A percentile compares a stretch with the other conserved stretches of the same genome.
phyloP scores from a whole-genome alignment of 2,113 vertebrate species.

The Clarias macrocephalus region DNA sequence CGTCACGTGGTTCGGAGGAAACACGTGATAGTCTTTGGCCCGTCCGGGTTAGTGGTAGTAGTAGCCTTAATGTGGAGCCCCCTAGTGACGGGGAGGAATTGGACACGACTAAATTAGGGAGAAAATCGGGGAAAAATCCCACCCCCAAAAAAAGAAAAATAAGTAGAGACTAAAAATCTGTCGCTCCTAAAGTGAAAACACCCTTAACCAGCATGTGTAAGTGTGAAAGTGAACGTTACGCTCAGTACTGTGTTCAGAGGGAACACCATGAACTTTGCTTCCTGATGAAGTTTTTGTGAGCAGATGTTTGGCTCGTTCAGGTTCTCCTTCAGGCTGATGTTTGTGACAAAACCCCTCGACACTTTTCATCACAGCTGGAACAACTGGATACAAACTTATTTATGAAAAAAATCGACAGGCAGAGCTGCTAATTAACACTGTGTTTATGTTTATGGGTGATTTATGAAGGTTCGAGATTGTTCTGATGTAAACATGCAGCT shows the following conservation, averaged over 20 bases:
- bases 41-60: too few species aligned
- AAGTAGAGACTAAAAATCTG: too few species aligned
- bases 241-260: background rate
- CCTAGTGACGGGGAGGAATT: too few species aligned
- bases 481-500: background rate
- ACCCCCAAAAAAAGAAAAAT: too few species aligned
- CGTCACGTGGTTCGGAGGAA: too few species aligned
- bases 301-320: conserved; percentile 16
- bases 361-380: background rate
- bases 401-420: background rate
- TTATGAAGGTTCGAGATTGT: background rate
- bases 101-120: too few species aligned
- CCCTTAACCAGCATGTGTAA: background rate
- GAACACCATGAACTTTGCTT: background rate
- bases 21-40: too few species aligned
- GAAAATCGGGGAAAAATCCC: too few species aligned
- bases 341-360: background rate
- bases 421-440: background rate
- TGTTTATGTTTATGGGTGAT: background rate
- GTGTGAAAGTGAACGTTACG: background rate
- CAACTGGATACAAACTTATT: background rate
- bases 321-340: background rate
- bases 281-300: background rate
- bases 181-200: background rate
- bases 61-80: too few species aligned